Percentiles rank a stretch among this genome's conserved stretches.
These are phyloP conservation scores for Callithrix jacchus DNA, from an alignment of 2,113 vertebrate genomes.

Conservation along the genomic window DNA sequence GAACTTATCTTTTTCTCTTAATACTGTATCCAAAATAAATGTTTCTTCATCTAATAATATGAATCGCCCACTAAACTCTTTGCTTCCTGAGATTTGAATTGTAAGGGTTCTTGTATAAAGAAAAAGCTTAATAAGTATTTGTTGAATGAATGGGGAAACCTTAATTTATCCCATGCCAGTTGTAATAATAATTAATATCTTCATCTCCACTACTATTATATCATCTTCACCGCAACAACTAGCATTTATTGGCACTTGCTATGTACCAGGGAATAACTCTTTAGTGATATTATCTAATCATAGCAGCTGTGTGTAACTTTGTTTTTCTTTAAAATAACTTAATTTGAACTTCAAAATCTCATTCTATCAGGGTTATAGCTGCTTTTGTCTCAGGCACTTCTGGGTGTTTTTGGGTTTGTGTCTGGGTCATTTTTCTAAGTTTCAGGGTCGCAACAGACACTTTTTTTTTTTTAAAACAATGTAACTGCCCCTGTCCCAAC, in stretches of 20 bases:
- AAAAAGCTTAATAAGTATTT: conserved; percentile 29
- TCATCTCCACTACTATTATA: background rate
- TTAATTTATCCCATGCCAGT: conserved; percentile 38
- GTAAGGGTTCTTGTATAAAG: background rate
- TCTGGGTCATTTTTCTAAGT: background rate
- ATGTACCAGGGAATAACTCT: background rate
- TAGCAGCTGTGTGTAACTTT: background rate
- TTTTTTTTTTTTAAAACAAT: background rate
- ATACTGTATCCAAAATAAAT: conserved; percentile 9
- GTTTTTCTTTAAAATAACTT: conserved; percentile 59
- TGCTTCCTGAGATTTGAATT: conserved; percentile 7
- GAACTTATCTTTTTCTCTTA: background rate
- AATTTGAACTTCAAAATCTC: background rate
- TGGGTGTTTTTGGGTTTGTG: background rate
- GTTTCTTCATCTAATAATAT: background rate
- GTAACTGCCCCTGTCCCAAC: background rate
- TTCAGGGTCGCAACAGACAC: background rate
- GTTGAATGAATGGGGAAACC: background rate
- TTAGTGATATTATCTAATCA: background rate
- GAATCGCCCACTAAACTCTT: conserved; percentile 31
- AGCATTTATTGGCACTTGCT: background rate
- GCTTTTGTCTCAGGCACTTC: background rate
- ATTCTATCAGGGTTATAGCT: background rate
- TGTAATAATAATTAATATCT: conserved; percentile 55
- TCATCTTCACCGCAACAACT: conserved; percentile 31